These are phyloP conservation scores for Tachina fera DNA, from an alignment of 2,888 invertebrate genomes.

Conservation along the genomic window DNA sequence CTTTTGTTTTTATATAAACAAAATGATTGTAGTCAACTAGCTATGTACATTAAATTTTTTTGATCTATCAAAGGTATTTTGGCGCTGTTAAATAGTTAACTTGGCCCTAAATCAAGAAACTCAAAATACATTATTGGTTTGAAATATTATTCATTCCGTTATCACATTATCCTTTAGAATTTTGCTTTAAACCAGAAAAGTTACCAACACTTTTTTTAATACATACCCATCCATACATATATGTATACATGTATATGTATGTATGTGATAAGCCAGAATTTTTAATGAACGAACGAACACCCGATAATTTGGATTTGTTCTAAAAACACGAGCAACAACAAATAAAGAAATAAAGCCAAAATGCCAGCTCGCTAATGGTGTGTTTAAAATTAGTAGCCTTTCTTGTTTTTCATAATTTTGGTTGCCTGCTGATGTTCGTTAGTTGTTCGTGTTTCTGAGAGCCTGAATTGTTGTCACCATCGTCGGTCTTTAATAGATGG, in stretches of 20 bases:
- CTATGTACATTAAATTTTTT: too few relatives aligned
- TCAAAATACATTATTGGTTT: too few relatives aligned
- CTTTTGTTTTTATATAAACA: too few relatives aligned
- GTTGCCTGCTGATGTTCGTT: slow-evolving; percentile 54
- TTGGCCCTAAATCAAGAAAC: too few relatives aligned
- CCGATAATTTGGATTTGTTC: slow-evolving; percentile 24
- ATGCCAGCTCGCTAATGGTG: slow-evolving; percentile 30
- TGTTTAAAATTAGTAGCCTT: slow-evolving; percentile 26
- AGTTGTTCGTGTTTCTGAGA: slow-evolving; percentile 68
- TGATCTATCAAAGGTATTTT: too few relatives aligned
- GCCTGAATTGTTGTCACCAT: slow-evolving; percentile 73
- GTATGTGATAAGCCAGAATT: not conserved
- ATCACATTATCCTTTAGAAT: too few relatives aligned
- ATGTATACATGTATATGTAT: too few relatives aligned
- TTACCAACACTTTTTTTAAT: too few relatives aligned
- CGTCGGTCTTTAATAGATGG: slow-evolving; percentile 70
- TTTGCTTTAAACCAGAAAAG: too few relatives aligned
- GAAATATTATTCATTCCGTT: too few relatives aligned
- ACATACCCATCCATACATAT: not conserved
- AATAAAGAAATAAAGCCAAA: not conserved
- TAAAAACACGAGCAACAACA: slow-evolving; percentile 11
- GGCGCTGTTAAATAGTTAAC: too few relatives aligned
- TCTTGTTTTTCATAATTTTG: slow-evolving; percentile 58
- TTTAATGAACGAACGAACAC: slow-evolving; percentile 30
- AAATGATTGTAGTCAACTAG: too few relatives aligned